Evolutionary conservation across 2,113 vertebrate genomes (phyloP), one percentile per base, ranked within the genome.

Genomic region (Scomber colias): DNA sequence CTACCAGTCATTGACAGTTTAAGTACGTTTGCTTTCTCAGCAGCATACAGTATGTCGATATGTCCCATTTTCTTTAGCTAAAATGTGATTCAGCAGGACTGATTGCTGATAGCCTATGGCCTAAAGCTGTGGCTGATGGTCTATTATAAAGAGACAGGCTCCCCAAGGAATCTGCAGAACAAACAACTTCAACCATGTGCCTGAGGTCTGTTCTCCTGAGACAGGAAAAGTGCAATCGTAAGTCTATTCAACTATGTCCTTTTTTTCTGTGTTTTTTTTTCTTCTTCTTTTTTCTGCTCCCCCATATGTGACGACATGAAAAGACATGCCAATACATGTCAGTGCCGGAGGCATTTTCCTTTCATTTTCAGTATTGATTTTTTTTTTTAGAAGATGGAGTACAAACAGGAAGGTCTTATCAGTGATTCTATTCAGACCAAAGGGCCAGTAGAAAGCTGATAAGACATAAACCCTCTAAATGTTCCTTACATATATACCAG

Each of bases 21-120:
- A 70, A 84, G 83, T 84, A 74, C 80, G 62, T 80, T 79, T 89
- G 61, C 73, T 84, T 87, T 74, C 75, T 88, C 77, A 88, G 83
- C 81, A 87, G 75, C 31, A 56, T 71, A 69, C 50, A 83, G 24
- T 51, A 74, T 70, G 76, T 83, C 71, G 13, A 83, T 89, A 81
- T 67, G 63, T 85, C 48, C 61, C 62, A 82, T 87, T 87, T 85
- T 85, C 79, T 73, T 75, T 27, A 54, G 59, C 44, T 77, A 54
- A 79, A 75, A 87, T 64, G 79, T 76, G 55, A 68, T 85, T 81
- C 81, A 68, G 54, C 57, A 16, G 49, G 76, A 59, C 21, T 80
- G 65, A 74, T 71, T 66, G 79, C 72, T 81, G 71, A 77, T 71
- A 75, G 54, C 69, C 51, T 56, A 4, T 65, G 75, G 81, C 72